Percentiles rank a stretch among this genome's conserved stretches.
These are phyloP conservation scores for Otus sunia DNA, from an alignment of 2,113 vertebrate species.

Conservation along the genomic window DNA sequence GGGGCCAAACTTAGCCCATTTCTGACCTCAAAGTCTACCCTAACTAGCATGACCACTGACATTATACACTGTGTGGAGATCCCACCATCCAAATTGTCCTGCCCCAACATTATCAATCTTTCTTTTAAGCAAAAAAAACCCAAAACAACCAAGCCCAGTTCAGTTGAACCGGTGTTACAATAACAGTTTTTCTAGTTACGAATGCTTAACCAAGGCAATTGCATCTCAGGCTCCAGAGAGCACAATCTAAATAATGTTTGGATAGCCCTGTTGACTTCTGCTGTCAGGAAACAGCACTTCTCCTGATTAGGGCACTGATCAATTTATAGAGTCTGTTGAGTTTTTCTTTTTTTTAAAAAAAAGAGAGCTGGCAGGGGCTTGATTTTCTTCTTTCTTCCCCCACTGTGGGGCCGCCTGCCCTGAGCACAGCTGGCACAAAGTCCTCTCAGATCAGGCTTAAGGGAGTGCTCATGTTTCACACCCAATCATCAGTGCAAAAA, in stretches of 20 bases:
- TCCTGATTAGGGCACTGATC: not conserved
- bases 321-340: not conserved
- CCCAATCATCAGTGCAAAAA: not conserved
- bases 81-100: not conserved
- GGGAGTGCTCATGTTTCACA: not conserved
- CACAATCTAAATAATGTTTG: not conserved
- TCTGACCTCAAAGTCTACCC: not conserved
- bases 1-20: not conserved
- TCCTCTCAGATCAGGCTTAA: not conserved
- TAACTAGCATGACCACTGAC: not conserved
- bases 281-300: not conserved
- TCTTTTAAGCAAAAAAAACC: not conserved
- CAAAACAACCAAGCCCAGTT: not conserved
- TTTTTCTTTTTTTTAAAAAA: not conserved
- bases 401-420: not conserved
- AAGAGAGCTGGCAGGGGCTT: not conserved
- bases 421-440: not conserved
- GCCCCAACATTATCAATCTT: not conserved
- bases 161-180: fast-evolving
- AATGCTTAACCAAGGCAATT: not conserved
- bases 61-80: not conserved
- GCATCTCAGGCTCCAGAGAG: not conserved
- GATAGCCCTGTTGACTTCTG: not conserved
- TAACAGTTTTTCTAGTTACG: not conserved
- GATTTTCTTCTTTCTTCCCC: not conserved